These are phyloP conservation scores for Hippocampus zosterae DNA, from an alignment of 2,113 vertebrate genomes.

Conservation along the genomic window DNA sequence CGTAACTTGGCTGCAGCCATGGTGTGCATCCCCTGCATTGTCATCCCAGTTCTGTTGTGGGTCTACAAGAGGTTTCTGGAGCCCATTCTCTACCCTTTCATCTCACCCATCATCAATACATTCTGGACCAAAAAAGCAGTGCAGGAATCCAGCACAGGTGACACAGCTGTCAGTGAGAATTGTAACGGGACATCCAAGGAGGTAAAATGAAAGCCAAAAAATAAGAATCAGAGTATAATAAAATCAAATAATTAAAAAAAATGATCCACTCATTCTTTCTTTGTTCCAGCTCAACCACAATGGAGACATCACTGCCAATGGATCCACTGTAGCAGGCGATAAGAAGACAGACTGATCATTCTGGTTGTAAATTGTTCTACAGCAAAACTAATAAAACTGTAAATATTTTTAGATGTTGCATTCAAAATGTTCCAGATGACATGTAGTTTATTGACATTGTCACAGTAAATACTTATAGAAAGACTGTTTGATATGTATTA, in stretches of 20 bases:
- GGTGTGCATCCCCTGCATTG: conserved; percentile 98
- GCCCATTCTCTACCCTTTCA: conserved; percentile 85
- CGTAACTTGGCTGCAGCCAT: conserved; percentile 62
- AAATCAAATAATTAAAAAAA: neutral
- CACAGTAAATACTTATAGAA: neutral
- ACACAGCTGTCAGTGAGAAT: conserved; percentile 40
- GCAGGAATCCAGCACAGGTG: conserved; percentile 43
- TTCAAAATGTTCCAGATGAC: conserved; percentile 3
- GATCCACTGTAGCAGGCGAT: conserved; percentile 48
- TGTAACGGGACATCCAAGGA: conserved; percentile 66
- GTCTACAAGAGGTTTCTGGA: conserved; percentile 96
- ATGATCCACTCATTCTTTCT: neutral
- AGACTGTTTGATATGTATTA: neutral
- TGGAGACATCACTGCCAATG: conserved; percentile 57
- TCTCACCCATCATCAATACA: conserved; percentile 79
- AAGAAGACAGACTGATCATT: conserved; percentile 79
- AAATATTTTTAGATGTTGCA: conserved; percentile 41
- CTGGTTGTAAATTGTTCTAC: conserved; percentile 2
- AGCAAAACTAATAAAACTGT: conserved; percentile 25
- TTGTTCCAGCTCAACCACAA: conserved; percentile 66
- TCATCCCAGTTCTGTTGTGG: conserved; percentile 93
- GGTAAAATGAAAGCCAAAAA: conserved; percentile 20
- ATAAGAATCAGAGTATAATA: neutral
- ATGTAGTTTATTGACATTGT: neutral
- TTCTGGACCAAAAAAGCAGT: conserved; percentile 79